phyloP scores from a whole-genome alignment of 2,888 invertebrate genomes.

The Odontocerum albicorne region DNA sequence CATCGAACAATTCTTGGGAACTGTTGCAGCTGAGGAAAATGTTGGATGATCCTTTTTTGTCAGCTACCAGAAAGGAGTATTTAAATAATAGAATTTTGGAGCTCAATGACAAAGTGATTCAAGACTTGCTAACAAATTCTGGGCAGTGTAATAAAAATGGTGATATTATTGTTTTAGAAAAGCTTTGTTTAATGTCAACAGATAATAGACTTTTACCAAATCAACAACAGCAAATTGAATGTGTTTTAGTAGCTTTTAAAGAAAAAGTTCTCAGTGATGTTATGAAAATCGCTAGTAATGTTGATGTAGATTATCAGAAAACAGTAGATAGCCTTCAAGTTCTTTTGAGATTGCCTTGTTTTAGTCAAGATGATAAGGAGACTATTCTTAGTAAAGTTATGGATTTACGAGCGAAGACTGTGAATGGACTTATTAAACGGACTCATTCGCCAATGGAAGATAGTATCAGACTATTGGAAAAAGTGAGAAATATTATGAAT shows the following conservation, averaged over 20 bases:
- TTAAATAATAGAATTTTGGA: slow-evolving; percentile 27
- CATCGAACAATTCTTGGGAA: slow-evolving; percentile 28
- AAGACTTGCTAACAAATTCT: slow-evolving; percentile 16
- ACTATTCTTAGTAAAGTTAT: slow-evolving; percentile 17
- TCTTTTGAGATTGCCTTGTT: slow-evolving; percentile 16
- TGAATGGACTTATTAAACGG: slow-evolving; percentile 15
- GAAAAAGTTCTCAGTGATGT: slow-evolving; percentile 20
- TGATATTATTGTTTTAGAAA: slow-evolving; percentile 23
- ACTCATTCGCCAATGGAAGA: slow-evolving; percentile 24
- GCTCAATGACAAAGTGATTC: slow-evolving; percentile 24
- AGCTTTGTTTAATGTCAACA: slow-evolving; percentile 15
- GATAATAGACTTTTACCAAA: slow-evolving; percentile 9
- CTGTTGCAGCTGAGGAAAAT: slow-evolving; percentile 22
- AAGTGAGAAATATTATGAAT: slow-evolving; percentile 15
- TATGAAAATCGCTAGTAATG: slow-evolving; percentile 13
- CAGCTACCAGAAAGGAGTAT: slow-evolving; percentile 13
- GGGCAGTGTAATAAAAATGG: slow-evolving; percentile 9
- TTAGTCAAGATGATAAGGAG: slow-evolving; percentile 16
- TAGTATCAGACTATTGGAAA: slow-evolving; percentile 15
- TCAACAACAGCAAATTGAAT: slow-evolving; percentile 22
- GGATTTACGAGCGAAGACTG: slow-evolving; percentile 17
- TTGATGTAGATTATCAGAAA: neutral
- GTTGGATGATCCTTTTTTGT: slow-evolving; percentile 27
- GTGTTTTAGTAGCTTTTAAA: slow-evolving; percentile 20
- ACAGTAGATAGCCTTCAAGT: slow-evolving; percentile 19